Conservation (phyloP, 1,140 invertebrate genomes). For the Micrasema longulum region DNA sequence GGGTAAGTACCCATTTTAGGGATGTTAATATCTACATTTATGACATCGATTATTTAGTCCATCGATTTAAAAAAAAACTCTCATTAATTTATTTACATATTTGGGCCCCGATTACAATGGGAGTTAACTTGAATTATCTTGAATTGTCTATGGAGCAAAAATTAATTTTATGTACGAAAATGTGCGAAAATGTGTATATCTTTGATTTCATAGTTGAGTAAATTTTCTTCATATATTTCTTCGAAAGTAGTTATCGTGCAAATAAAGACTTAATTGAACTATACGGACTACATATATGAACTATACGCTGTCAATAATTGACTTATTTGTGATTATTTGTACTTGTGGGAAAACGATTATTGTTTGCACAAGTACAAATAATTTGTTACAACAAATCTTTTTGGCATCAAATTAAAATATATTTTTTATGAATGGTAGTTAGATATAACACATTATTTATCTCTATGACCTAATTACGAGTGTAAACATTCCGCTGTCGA, state of each 20-base stretch:
- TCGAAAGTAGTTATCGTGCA: not conserved
- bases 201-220: too few relatives aligned
- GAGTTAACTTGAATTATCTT: too few relatives aligned
- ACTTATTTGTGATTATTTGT: not conserved
- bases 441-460: not conserved
- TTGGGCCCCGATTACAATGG: too few relatives aligned
- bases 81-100: too few relatives aligned
- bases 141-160: too few relatives aligned
- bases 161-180: too few relatives aligned
- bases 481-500: constrained; percentile 15
- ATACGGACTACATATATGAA: not conserved
- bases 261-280: not conserved
- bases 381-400: not conserved
- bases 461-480: constrained; percentile 19
- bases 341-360: not conserved
- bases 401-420: not conserved
- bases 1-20: too few relatives aligned
- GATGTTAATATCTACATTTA: too few relatives aligned
- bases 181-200: too few relatives aligned
- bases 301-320: not conserved
- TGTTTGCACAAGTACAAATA: not conserved
- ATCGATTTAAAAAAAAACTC: too few relatives aligned
- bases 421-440: constrained; percentile 14
- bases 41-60: too few relatives aligned
- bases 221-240: not conserved